Base-by-base conservation (phyloP, 2,113 vertebrate genomes). In the Centropus unirufus region DNA sequence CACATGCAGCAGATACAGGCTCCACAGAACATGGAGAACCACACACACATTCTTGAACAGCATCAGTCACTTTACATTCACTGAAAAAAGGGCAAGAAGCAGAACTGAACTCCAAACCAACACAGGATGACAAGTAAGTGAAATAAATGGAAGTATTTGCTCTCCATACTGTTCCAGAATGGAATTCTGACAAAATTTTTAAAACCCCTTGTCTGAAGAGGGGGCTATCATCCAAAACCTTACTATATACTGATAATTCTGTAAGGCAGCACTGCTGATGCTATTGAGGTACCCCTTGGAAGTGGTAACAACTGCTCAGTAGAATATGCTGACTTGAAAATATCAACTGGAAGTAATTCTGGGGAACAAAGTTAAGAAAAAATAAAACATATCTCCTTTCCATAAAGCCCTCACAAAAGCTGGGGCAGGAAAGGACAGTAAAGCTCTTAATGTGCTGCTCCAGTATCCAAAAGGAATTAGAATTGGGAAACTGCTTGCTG, bases 171-270 rank as follows among this genome's bases (percentile, higher is more conserved):
- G 44, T 9, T 39, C 51, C 26, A 21, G 47, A 77, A 87, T 22
- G 63, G 20, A 81, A 22, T 47, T 66, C 42, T 58, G 29, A 18
- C 5, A 24, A 11, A 14, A 16, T 5, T 39, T n/a, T 11, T 2
- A 34, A 55, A 74, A 34, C 2, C 6, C 2, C 3, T 80, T 57
- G 21, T 8, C 19, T 63, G 44, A 78, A 27, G 17, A 34, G 8
- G 22, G 36, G 61, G 19, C 27, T 5, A 26, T 24, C 8, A 30
- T 74, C 23, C 22, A 32, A 40, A 67, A 42, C 0, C 30, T 36
- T 2, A 0, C 14, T 32, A 0, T 46, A 6, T 39, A 10, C 13
- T 79, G 70, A 47, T 12, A 54, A 1, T 46, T 16, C 24, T 59
- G 6, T 30, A 39, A 67, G 44, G 44, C 51, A 51, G 52, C 34